Base-by-base conservation (phyloP, 2,888 invertebrate species). In the Diabrotica balteata region DNA sequence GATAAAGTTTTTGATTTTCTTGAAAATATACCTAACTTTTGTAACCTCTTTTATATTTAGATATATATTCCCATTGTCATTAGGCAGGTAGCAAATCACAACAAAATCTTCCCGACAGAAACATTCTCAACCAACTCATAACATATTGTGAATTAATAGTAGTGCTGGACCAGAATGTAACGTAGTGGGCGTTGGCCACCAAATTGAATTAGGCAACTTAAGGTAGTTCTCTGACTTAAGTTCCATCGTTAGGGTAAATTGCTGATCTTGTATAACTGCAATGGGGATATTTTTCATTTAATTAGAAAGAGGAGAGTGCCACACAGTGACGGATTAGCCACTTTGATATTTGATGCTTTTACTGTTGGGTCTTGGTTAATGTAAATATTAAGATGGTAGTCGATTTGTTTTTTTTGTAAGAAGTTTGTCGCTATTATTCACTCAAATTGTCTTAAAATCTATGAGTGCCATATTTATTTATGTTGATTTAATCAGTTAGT, bases 241-340 rank as follows among this genome's bases (percentile, higher is more conserved):
- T 68, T 62, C 59, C 65, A 62, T 69, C 68, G 59, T 69, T 69
- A 69, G 62, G 59, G 59, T 50, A 66, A 69, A 65, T 69, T 65
- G 66, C 65, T 52, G 51, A 49, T 54, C 59, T 53, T 62, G 52
- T 59, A 66, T 54, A 43, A 43, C 43, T 54, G n/a, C 59, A 66
- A 57, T 55, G 55, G 68, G 55, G 54, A 66, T 55, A 55, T 59
- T 66, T 69, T 65, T 55, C 54, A 53, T 55, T 69, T 69, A 69
- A 69, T 66, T 57, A 66, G 49, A 49, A 63, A 51, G 61, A 49
- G 32, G 32, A 60, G n/a, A 61, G 51, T 52, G 10, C 47, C 10
- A 4, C 52, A 9, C 52, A 9, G 61, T 61, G 45, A 52, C 53
- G 61, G 22, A 61, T 61, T 53, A 61, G 44, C 10, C 3, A 3